Evolutionary conservation across 2,797 vertebrate species (phyloP).

Genomic region (Enteromius mattozi): DNA sequence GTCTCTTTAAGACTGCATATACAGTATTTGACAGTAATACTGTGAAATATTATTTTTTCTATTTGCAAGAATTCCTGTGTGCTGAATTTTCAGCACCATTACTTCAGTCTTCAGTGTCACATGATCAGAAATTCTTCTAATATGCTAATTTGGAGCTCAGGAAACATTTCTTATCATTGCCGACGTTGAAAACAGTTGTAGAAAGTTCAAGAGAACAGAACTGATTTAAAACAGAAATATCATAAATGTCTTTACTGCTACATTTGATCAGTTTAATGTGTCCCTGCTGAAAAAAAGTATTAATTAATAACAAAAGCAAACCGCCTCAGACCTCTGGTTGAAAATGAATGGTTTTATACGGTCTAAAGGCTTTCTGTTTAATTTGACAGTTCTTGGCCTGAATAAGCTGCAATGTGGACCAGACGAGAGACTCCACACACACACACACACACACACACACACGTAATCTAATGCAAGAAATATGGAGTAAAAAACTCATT

Average conservation of each 20-base stretch:
- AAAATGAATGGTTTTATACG: not conserved
- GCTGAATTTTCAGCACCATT: not conserved
- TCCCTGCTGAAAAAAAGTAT: not conserved
- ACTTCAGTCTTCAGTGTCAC: not conserved
- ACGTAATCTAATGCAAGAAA: conserved; percentile 19
- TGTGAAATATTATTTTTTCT: not conserved
- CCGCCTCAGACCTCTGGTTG: not conserved
- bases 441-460: not conserved
- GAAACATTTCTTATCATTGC: not conserved
- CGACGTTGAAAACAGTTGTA: not conserved
- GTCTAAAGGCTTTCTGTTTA: conserved; percentile 20
- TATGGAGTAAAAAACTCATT: conserved; percentile 25
- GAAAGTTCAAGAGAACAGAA: not conserved
- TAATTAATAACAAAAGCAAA: conserved; percentile 3
- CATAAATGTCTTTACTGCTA: not conserved
- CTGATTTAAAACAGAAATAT: not conserved
- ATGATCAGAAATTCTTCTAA: not conserved
- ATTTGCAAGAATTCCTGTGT: not conserved
- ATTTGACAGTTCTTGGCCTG: conserved; percentile 3
- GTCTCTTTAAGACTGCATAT: not conserved
- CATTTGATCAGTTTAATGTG: conserved; percentile 5
- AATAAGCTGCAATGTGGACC: not conserved
- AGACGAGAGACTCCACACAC: not conserved
- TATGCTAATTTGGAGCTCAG: not conserved
- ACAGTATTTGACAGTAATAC: not conserved